phyloP scores from a whole-genome alignment of 2,113 vertebrate species.

The Nibea coibor region DNA sequence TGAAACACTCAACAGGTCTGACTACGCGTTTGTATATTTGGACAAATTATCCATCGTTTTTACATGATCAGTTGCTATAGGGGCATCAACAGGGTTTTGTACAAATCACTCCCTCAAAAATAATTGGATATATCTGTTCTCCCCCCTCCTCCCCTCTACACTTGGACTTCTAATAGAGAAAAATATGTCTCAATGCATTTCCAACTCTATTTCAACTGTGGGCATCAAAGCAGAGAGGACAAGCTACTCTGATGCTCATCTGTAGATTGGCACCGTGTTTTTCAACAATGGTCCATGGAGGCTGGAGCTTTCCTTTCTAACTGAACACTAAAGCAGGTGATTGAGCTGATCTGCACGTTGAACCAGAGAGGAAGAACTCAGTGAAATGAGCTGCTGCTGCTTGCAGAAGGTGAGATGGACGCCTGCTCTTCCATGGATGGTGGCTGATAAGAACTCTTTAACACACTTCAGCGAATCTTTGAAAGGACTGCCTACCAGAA shows the following conservation, averaged over 20 bases:
- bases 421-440: not conserved
- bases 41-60: not conserved
- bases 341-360: not conserved
- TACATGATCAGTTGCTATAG: slow-evolving; percentile 34
- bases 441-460: not conserved
- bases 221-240: not conserved
- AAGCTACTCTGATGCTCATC: not conserved
- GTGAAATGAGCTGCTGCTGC: not conserved
- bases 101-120: not conserved
- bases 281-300: not conserved
- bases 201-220: slow-evolving; percentile 4
- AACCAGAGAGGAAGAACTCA: not conserved
- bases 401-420: not conserved
- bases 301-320: not conserved
- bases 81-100: not conserved
- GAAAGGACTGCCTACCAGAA: slow-evolving; percentile 2
- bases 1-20: no score
- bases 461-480: not conserved
- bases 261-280: slow-evolving; percentile 41
- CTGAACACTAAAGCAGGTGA: not conserved
- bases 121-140: not conserved
- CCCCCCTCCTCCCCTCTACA: not conserved
- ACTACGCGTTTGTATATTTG: not conserved
- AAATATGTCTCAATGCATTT: not conserved
- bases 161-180: not conserved